Evolutionary conservation across 2,113 vertebrate species (phyloP), one percentile per base, ranked within the genome.

Genomic region (Campylomormyrus numenius): DNA sequence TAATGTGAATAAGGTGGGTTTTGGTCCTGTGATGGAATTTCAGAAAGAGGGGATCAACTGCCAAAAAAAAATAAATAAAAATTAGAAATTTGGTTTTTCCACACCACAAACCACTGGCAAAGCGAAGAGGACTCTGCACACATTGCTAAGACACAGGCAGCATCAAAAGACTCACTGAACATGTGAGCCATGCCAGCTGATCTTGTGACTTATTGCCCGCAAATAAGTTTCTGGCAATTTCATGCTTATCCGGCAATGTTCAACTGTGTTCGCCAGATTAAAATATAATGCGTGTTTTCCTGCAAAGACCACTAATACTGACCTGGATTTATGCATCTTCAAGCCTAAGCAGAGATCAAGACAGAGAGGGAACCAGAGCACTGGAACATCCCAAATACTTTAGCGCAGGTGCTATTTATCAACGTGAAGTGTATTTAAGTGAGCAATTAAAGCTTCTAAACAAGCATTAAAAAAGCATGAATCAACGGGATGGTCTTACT

Each of bases 131-230:
- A 3, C 42, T 42, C 58, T 17, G 39, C 88, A 31, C 3, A 48
- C 46, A n/a, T 19, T 56, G n/a, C 42, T 62, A 90, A 88, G 88
- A 89, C 56, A 49, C 89, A 77, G 77, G n/a, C 42, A 21, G 46
- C 88, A 87, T 91, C 88, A 53, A 90, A 89, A 62, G 90, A 48
- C 53, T 89, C 88, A n/a, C 88, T 90, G 88, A 92, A 88, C 39
- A 31, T 48, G 56, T 17, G 8, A 13, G 31, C 53, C 46, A 31
- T n/a, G 90, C 83, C 90, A 91, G 88, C 74, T 90, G 85, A 58
- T 87, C 85, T 45, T 21, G 15, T 74, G 77, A 90, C 89, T 89
- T 90, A 90, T 58, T 85, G 80, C 15, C 85, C 7, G 39, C 90
- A 91, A 89, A 90, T 39, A 10, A 27, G 24, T 83, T 85, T 46